Evolutionary conservation across 2,888 invertebrate genomes (phyloP).

Genomic region (Coelopa pilipes): DNA sequence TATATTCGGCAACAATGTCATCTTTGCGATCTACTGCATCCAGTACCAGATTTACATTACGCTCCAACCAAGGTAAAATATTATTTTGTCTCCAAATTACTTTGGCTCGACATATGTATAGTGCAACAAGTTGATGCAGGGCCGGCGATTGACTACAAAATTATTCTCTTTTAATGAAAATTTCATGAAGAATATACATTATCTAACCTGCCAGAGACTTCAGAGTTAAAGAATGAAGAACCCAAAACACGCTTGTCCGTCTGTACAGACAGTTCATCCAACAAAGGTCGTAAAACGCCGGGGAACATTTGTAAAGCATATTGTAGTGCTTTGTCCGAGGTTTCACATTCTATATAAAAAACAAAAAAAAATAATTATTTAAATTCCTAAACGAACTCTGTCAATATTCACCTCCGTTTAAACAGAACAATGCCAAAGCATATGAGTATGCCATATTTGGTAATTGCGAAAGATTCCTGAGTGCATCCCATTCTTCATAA

Average conservation of each 20-base stretch:
- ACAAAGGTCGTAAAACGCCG: constrained; percentile 75
- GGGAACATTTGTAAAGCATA: constrained; percentile 86
- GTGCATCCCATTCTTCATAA: constrained; percentile 71
- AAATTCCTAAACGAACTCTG: neutral
- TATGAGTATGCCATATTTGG: constrained; percentile 90
- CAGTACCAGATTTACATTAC: constrained; percentile 74
- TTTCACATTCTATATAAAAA: constrained; percentile 56
- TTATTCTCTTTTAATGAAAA: neutral
- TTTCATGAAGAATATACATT: neutral
- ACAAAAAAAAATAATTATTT: constrained; percentile 24
- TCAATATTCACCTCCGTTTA: constrained; percentile 62
- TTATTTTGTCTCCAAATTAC: constrained; percentile 83
- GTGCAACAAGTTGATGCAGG: constrained; percentile 75
- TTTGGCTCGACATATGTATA: constrained; percentile 80
- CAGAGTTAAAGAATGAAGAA: constrained; percentile 67
- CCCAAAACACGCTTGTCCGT: constrained; percentile 73
- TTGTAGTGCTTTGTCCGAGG: constrained; percentile 76
- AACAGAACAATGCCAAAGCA: constrained; percentile 78
- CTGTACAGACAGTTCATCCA: constrained; percentile 81
- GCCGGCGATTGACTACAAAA: constrained; percentile 70
- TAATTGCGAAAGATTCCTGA: constrained; percentile 79
- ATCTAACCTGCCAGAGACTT: constrained; percentile 57
- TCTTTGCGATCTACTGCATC: constrained; percentile 74
- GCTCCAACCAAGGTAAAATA: constrained; percentile 80
- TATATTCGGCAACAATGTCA: constrained; percentile 72